Conservation (phyloP, 2,797 vertebrate genomes). For the Hephaestus fuliginosus region DNA sequence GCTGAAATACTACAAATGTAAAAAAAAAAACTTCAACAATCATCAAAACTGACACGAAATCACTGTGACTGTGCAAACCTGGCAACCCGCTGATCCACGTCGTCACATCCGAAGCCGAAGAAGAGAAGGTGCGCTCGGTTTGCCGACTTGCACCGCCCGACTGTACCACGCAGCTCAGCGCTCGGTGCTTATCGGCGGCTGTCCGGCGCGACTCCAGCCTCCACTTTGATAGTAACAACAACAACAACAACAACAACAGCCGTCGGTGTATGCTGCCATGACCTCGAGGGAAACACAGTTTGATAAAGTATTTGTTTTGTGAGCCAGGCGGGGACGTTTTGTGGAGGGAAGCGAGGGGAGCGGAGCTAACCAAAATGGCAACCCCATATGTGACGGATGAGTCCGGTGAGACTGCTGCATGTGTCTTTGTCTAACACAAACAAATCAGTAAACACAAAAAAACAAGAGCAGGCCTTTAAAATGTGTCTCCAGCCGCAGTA, state of each 20-base stretch:
- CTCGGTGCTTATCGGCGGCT: not conserved
- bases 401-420: slow-evolving; percentile 88
- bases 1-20: not conserved
- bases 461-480: no score
- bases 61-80: slow-evolving; percentile 24
- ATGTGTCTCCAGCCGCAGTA: no score
- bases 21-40: not conserved
- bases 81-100: slow-evolving; percentile 75
- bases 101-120: slow-evolving; percentile 77
- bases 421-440: slow-evolving; percentile 46
- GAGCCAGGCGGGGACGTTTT: slow-evolving; percentile 14
- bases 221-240: no score
- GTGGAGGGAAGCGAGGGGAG: slow-evolving; percentile 54
- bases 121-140: slow-evolving; percentile 58
- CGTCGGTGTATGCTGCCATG: slow-evolving; percentile 38
- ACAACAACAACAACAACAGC: no score
- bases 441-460: not conserved
- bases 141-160: slow-evolving; percentile 7
- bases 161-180: no score
- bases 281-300: slow-evolving; percentile 7
- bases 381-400: slow-evolving; percentile 97
- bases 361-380: slow-evolving; percentile 92
- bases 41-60: not conserved
- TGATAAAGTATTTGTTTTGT: not conserved
- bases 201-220: not conserved